Evolutionary conservation across 2,797 vertebrate genomes (phyloP), one percentile per base, ranked within the genome.

Genomic region (Enteromius afrohamiltoni): DNA sequence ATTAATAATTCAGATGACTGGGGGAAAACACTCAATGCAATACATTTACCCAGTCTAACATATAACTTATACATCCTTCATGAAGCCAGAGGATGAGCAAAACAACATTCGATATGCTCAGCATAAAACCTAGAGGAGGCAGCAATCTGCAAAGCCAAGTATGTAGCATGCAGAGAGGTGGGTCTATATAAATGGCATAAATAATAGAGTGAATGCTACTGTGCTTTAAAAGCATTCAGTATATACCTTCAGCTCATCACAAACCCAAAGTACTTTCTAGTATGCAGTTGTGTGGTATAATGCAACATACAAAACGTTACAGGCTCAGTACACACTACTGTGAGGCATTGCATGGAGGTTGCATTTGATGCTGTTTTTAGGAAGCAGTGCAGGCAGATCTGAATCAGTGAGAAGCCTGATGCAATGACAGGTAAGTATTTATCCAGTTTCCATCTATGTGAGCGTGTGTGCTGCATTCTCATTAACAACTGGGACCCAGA

Each of bases 401-500:
- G 55, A 70, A 65, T 68, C 79, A 75, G 4, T 31, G 51, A 75
- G 77, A 13, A 65, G 77, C 81, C 78, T 84, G 85, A 86, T 84
- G 85, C 85, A 86, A 84, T 23, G 67, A 77, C 55, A 77, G 26
- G 82, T 58, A 84, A 86, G 45, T 14, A 60, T 29, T 53, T 64
- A 84, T 47, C 65, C 34, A 40, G 58, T 85, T 67, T 67, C 16
- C 3, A 2, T 75, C 45, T 55, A n/a, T 49, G 47, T 58, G 45
- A 71, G 47, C 14, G 19, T 45, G 23, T 62, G 53, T 40, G 13
- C 53, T 4, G 0, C 10, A 26, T 40, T 68, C 34, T 84, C 58
- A 75, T 81, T 58, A 86, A 42, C 23, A 62, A 69, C n/a, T 60
- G 45, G 71, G 87, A 75, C 79, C 64, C 79, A 85, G 87, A 84